Conservation (phyloP, 2,113 vertebrate species). For the Ictidomys tridecemlineatus region DNA sequence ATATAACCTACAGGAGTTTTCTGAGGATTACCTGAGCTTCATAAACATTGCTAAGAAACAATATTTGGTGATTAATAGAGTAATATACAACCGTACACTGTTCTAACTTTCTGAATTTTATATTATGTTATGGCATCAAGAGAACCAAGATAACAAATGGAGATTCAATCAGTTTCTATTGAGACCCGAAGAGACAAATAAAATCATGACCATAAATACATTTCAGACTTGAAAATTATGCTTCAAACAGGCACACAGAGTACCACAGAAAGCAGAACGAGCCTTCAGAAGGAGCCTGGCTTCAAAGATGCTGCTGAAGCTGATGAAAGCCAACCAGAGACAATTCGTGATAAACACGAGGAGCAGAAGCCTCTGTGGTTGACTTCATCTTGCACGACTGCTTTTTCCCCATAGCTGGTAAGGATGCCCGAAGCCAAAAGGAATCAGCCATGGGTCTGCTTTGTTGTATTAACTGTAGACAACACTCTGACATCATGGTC, state of each 20-base stretch:
- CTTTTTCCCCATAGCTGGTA: neutral
- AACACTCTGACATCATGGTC: neutral
- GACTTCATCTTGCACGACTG: neutral
- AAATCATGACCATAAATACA: neutral
- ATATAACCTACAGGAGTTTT: neutral
- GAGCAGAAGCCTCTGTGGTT: neutral
- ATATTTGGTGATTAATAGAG: neutral
- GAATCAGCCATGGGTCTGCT: neutral
- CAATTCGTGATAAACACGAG: neutral
- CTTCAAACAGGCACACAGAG: rapidly evolving
- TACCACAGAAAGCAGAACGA: neutral
- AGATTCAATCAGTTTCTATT: constrained; percentile 14
- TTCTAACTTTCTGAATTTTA: neutral
- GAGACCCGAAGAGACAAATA: constrained; percentile 21
- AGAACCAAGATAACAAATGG: neutral
- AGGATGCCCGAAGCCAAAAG: neutral
- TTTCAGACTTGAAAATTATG: neutral
- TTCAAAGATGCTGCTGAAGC: neutral
- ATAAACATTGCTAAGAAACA: neutral
- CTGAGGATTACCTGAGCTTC: neutral
- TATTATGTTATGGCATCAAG: neutral
- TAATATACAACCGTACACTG: neutral
- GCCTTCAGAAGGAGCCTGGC: neutral
- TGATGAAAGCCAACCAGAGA: neutral
- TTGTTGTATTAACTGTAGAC: neutral